phyloP scores from a whole-genome alignment of 1,140 invertebrate genomes.

The Achatina immaculata region DNA sequence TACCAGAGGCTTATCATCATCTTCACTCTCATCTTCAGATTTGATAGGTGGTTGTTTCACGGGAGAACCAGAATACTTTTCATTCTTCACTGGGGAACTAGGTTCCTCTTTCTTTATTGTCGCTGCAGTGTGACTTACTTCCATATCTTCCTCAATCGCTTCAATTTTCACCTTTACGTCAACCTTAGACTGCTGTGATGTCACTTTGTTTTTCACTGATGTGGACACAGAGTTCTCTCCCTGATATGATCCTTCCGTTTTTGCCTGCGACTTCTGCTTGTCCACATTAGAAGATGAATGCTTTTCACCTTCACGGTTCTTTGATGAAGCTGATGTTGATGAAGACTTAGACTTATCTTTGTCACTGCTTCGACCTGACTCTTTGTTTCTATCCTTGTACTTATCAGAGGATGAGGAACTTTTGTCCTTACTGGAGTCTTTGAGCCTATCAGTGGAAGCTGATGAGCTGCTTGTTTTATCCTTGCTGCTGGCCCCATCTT shows the following conservation, averaged over 20 bases:
- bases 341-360: conserved; percentile 41
- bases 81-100: conserved; percentile 32
- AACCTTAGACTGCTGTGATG: not conserved
- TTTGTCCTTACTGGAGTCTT: conserved; percentile 38
- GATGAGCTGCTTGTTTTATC: conserved; percentile 18
- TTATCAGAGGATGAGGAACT: conserved; percentile 54
- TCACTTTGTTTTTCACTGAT: conserved; percentile 36
- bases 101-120: conserved; percentile 43
- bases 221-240: not conserved
- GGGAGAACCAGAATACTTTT: not conserved
- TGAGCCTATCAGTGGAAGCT: conserved; percentile 27
- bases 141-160: conserved; percentile 1
- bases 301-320: conserved; percentile 42
- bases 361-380: conserved; percentile 33
- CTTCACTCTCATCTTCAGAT: conserved; percentile 65
- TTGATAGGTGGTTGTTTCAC: conserved; percentile 35
- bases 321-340: conserved; percentile 42
- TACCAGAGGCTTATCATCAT: conserved; percentile 84
- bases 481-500: conserved; percentile 23
- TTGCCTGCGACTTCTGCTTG: not conserved
- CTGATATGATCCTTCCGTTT: not conserved
- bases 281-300: conserved; percentile 11
- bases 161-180: conserved; percentile 36
- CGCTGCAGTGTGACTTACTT: not conserved
- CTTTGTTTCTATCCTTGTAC: conserved; percentile 48